Evolutionary conservation across 2,113 vertebrate genomes (phyloP).

Genomic region (Ochotona curzoniae): DNA sequence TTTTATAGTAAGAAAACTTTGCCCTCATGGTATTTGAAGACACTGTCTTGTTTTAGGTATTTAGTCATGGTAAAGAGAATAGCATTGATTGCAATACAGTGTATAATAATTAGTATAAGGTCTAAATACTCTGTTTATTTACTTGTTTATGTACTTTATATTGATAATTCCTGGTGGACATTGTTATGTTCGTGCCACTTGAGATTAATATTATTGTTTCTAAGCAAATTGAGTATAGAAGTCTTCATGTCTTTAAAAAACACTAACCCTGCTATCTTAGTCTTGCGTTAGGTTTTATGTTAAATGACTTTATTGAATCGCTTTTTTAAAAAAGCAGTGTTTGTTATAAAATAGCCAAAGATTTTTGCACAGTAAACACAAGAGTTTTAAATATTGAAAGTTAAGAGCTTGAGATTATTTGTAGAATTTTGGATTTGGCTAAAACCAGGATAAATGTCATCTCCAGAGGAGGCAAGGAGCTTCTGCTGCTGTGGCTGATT

Average conservation of each 20-base stretch:
- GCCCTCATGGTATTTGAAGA: background rate
- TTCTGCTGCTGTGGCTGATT: conserved; percentile 27
- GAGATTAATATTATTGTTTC: conserved; percentile 58
- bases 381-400: conserved; percentile 56
- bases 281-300: conserved; percentile 31
- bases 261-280: background rate
- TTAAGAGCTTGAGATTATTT: conserved; percentile 46
- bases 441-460: conserved; percentile 41
- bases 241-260: conserved; percentile 39
- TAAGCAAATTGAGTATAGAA: conserved; percentile 61
- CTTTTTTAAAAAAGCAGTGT: conserved; percentile 46
- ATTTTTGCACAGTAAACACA: conserved; percentile 47
- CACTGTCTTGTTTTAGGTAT: conserved; percentile 47
- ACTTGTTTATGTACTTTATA: background rate
- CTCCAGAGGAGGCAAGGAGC: conserved; percentile 16
- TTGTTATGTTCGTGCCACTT: conserved; percentile 15
- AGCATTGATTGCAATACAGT: background rate
- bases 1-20: conserved; percentile 48
- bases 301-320: conserved; percentile 55
- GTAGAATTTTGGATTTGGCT: conserved; percentile 49
- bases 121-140: conserved; percentile 18
- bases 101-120: conserved; percentile 42
- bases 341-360: conserved; percentile 42
- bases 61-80: conserved; percentile 26
- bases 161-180: conserved; percentile 18